Evolutionary conservation across 2,797 vertebrate species (phyloP), one percentile per base, ranked within the genome.

Genomic region (Dermochelys coriacea): DNA sequence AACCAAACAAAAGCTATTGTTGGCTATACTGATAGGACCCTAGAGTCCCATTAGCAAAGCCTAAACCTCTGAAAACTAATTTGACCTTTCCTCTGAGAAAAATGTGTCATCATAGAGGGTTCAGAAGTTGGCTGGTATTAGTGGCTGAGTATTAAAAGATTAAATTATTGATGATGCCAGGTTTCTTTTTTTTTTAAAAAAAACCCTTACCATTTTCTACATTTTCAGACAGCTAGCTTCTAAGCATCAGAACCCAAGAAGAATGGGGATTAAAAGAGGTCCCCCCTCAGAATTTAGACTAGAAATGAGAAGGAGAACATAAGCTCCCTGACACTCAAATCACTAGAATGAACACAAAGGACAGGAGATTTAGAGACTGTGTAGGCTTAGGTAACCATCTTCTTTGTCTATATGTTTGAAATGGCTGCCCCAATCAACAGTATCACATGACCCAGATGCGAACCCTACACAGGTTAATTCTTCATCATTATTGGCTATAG

Each of bases 31-130:
- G 9, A 71, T 71, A 19, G 64, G 10, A 50, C 37, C 89, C 12
- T 18, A 50, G 27, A 11, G 27, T 83, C 95, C 84, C 61, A 27
- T 61, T 95, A 77, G 25, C 50, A 90, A 95, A 89, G n/a, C 75
- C 90, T 90, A 75, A 86, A 90, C 92, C 11, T 92, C 37, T 64
- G 29, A 34, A 95, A 86, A 47, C 16, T 86, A 89, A 91, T 90
- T 12, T 71, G 64, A 71, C n/a, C 64, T 41, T 21, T 23, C n/a
- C 64, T 71, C 64, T 37, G n/a, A 71, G 64, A 71, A 71, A 54
- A 71, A 71, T 23, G 8, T 37, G 19, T 71, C 19, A 23, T 41
- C 64, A 23, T 6, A 71, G 64, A 21, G 19, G 18, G n/a, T 71
- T 71, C 19, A 41, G 64, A 71, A 37, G n/a, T 71, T 37, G 64